Percentiles rank a stretch among this genome's conserved stretches.
phyloP scores from a whole-genome alignment of 2,113 vertebrate genomes.

The Poicephalus meyeri region DNA sequence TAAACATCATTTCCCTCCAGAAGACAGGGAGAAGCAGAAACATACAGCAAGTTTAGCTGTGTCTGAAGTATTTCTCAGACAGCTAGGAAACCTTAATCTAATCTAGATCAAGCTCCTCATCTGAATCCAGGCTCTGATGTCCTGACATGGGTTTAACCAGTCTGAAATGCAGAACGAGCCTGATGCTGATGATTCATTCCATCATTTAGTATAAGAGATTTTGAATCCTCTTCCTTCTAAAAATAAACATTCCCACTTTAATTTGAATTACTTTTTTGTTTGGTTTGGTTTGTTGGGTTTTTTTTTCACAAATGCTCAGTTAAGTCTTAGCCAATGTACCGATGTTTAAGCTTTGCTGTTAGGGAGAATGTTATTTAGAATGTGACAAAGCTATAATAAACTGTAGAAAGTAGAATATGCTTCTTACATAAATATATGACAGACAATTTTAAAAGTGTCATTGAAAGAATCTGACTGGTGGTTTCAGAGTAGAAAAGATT shows the following conservation, averaged over 20 bases:
- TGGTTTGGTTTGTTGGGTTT: neutral
- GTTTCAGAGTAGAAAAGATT: neutral
- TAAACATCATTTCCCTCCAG: neutral
- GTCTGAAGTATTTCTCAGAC: neutral
- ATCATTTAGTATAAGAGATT: neutral
- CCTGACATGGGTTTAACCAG: neutral
- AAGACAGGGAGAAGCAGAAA: neutral
- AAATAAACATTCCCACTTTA: fast-evolving
- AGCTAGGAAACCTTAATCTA: neutral
- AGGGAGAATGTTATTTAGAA: neutral
- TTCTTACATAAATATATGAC: neutral
- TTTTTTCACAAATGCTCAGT: neutral
- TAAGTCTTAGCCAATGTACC: neutral
- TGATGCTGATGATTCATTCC: neutral
- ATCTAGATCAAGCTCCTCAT: neutral
- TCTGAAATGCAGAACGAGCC: neutral
- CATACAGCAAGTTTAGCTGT: neutral
- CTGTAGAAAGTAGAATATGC: neutral
- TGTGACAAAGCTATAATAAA: neutral
- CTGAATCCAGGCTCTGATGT: neutral
- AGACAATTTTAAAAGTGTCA: neutral
- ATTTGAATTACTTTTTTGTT: neutral
- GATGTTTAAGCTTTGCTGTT: neutral
- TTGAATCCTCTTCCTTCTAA: neutral
- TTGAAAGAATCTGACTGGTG: neutral